Conservation (phyloP, 2,888 invertebrate species). For the Pammene fasciana region DNA sequence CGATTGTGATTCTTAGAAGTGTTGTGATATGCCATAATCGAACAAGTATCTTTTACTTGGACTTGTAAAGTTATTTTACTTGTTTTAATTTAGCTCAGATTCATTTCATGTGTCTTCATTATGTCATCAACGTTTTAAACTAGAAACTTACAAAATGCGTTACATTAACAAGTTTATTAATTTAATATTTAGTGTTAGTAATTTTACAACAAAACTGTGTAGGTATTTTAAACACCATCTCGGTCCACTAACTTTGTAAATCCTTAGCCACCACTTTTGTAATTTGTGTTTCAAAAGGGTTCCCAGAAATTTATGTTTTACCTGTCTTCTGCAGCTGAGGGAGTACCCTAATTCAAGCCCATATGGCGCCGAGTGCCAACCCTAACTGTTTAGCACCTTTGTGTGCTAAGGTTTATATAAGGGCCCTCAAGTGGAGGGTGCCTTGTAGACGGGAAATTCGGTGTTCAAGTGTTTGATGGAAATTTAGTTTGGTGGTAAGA, state of each 20-base stretch:
- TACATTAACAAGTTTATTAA: too few relatives aligned
- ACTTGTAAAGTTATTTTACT: too few relatives aligned
- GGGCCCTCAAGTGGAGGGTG: constrained; percentile 56
- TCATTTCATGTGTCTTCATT: too few relatives aligned
- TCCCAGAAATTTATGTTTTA: constrained; percentile 68
- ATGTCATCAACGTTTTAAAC: too few relatives aligned
- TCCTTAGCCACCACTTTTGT: constrained; percentile 60
- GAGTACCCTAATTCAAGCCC: constrained; percentile 66
- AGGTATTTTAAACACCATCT: constrained; percentile 8
- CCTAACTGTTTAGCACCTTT: constrained; percentile 68
- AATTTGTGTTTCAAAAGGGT: constrained; percentile 69
- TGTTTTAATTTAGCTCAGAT: too few relatives aligned
- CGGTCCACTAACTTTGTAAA: constrained; percentile 56
- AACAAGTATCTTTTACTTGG: too few relatives aligned
- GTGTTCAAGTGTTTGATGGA: constrained; percentile 39
- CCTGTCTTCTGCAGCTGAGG: constrained; percentile 69
- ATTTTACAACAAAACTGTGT: too few relatives aligned
- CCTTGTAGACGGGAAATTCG: constrained; percentile 43
- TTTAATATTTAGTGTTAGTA: too few relatives aligned
- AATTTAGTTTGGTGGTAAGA: constrained; percentile 28
- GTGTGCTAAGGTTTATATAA: constrained; percentile 58
- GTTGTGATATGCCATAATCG: too few relatives aligned
- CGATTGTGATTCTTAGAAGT: too few relatives aligned
- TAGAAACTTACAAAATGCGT: too few relatives aligned
- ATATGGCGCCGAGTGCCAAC: constrained; percentile 55